Conservation (phyloP, 1,140 invertebrate species). For the Drosophila arizonae region DNA sequence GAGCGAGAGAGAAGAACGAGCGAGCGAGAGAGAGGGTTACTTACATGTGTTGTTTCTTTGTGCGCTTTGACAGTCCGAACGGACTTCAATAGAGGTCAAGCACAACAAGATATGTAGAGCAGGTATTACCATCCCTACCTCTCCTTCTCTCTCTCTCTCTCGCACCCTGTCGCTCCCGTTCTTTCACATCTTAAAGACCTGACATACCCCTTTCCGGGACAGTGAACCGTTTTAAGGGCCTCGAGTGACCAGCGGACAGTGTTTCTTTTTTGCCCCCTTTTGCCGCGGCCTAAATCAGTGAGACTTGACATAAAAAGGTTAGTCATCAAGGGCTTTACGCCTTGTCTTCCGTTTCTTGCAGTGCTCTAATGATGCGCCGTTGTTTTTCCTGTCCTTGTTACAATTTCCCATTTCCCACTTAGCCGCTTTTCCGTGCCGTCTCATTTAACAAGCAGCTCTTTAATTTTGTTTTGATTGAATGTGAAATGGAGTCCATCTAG, state of each 20-base stretch:
- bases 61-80: not conserved
- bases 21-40: not conserved
- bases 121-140: not conserved
- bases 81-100: not conserved
- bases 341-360: not conserved
- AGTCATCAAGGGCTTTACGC: not conserved
- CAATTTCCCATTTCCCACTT: conserved; percentile 9
- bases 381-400: conserved; percentile 12
- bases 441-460: conserved; percentile 62
- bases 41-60: not conserved
- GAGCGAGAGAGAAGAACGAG: not conserved
- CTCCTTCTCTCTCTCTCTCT: not conserved
- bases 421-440: conserved; percentile 20
- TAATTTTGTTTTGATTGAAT: conserved; percentile 69
- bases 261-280: not conserved
- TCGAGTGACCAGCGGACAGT: conserved; percentile 1
- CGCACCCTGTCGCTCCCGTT: not conserved
- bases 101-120: not conserved
- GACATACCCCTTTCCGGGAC: conserved; percentile 7
- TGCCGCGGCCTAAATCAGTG: not conserved
- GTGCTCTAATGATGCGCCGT: conserved; percentile 54
- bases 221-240: not conserved
- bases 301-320: conserved; percentile 4
- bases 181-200: not conserved
- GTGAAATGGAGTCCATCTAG: conserved; percentile 51